phyloP scores from a whole-genome alignment of 2,113 vertebrate species.

The Catagonus wagneri region DNA sequence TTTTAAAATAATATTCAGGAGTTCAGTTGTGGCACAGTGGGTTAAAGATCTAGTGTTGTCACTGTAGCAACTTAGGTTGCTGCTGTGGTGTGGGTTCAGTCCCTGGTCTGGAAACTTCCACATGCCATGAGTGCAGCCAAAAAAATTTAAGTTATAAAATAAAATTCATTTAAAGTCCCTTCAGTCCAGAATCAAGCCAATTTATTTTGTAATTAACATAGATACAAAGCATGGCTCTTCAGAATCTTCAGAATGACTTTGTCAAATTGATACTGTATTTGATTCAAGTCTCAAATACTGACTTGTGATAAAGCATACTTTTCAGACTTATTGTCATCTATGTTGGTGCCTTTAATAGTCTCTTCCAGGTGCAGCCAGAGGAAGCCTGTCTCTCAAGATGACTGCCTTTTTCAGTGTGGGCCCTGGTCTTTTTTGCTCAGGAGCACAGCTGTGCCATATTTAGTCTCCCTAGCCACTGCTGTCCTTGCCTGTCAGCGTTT shows the following conservation, averaged over 20 bases:
- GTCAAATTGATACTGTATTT: neutral
- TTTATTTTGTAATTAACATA: constrained; percentile 39
- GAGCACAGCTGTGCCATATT: neutral
- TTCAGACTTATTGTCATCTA: neutral
- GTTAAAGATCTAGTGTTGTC: too few species aligned
- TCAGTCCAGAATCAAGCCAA: neutral
- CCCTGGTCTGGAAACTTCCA: too few species aligned
- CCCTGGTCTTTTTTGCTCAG: neutral
- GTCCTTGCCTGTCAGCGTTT: constrained; percentile 13
- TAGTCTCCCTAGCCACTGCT: neutral
- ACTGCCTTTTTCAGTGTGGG: neutral
- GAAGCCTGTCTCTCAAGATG: neutral
- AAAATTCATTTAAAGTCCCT: neutral
- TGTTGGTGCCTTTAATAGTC: constrained; percentile 9
- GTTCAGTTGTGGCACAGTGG: too few species aligned
- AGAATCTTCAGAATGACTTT: neutral
- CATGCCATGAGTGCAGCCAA: too few species aligned
- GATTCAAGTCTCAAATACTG: neutral
- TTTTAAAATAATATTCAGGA: constrained; percentile 53
- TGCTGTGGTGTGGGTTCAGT: too few species aligned
- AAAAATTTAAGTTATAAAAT: too few species aligned
- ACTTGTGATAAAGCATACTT: constrained; percentile 1
- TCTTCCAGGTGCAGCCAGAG: neutral
- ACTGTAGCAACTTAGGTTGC: too few species aligned
- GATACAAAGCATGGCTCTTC: neutral